Base-by-base conservation (phyloP, 1,140 invertebrate genomes). In the Heterodera carotae region DNA sequence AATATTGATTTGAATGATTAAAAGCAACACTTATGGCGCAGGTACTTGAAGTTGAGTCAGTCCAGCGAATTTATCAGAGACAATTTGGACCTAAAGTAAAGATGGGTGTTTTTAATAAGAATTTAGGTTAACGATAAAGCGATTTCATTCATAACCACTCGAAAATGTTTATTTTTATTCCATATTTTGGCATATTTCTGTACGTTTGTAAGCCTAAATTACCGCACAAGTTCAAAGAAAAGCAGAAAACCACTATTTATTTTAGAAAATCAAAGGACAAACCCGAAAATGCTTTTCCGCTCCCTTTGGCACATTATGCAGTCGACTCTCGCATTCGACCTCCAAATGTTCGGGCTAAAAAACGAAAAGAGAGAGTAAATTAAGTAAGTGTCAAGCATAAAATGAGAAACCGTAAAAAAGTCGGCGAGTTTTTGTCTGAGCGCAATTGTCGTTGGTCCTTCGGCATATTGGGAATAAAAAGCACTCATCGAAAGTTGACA, bases 11-110 rank as follows among this genome's bases (percentile, higher is more conserved):
- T n/a, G n/a, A n/a, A n/a, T n/a, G n/a, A n/a, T n/a, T n/a, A n/a
- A n/a, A n/a, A n/a, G n/a, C n/a, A n/a, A n/a, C n/a, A n/a, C n/a
- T n/a, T n/a, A n/a, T n/a, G n/a, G n/a, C n/a, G n/a, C n/a, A n/a
- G n/a, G n/a, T 56, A 56, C 80, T 15, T 82, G 79, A n/a, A 82
- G 36, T 74, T 80, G 75, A 22, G 69, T 60, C 18, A 80, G 34
- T 12, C 81, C 81, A 10, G 84, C 70, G 68, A 82, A 82, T 81
- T 84, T 82, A 71, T 83, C 79, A 10, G 82, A 82, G 22, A 85
- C 83, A 36, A 82, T 81, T 48, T 82, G 79, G 34, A 80, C 66
- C 39, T 68, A 68, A 43, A 36, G 1, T 31, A 43, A 12, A 6
- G 39, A 43, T 8, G 39, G 6, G 6, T 8, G 6, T 43, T 43